phyloP scores from a whole-genome alignment of 2,797 vertebrate species.

The Neostethus bicornis region DNA sequence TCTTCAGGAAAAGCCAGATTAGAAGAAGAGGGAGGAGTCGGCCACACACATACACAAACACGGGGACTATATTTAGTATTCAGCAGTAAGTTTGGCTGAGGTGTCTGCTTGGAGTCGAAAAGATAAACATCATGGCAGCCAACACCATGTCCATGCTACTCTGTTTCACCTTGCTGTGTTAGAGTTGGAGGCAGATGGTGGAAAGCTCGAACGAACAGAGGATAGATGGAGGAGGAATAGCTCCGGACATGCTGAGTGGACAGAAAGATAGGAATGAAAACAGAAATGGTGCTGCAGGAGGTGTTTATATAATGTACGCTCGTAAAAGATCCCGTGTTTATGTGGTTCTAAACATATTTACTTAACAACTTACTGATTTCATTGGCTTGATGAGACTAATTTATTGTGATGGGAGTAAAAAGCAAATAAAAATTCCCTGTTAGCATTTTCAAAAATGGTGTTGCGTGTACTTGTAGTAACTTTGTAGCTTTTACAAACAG shows the following conservation, averaged over 20 bases:
- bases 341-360: not conserved
- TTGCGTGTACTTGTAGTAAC: too few species aligned
- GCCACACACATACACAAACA: slow-evolving; percentile 24
- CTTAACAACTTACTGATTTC: too few species aligned
- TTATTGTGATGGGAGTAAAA: too few species aligned
- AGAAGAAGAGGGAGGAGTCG: slow-evolving; percentile 48
- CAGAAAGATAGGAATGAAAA: slow-evolving; percentile 9
- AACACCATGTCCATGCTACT: slow-evolving; percentile 2
- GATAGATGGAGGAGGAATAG: slow-evolving; percentile 25
- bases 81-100: slow-evolving; percentile 22
- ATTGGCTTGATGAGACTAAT: too few species aligned
- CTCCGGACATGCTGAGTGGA: slow-evolving; percentile 22
- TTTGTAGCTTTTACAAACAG: too few species aligned
- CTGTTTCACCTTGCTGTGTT: not conserved
- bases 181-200: not conserved
- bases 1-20: slow-evolving; percentile 70
- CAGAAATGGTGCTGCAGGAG: not conserved
- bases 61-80: slow-evolving; percentile 47
- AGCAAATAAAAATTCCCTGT: too few species aligned
- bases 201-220: not conserved
- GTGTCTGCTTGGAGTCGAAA: slow-evolving; percentile 19
- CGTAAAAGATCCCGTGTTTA: not conserved
- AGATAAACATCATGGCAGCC: slow-evolving; percentile 25
- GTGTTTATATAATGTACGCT: not conserved
- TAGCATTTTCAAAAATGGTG: too few species aligned